Base-by-base conservation (phyloP, 2,888 invertebrate genomes). In the Tachina fera region DNA sequence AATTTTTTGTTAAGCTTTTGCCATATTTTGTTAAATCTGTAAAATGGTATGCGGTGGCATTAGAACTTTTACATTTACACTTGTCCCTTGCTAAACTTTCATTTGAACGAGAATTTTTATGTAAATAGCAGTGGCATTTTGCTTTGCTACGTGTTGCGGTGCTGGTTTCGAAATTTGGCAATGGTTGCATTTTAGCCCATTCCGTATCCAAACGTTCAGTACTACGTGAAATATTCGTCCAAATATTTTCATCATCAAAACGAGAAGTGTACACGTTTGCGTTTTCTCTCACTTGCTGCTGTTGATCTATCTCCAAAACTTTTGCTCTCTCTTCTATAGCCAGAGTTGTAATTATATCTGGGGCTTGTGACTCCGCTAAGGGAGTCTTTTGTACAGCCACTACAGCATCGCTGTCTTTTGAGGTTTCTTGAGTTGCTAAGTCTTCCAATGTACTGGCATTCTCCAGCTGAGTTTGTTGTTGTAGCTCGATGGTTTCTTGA, bases 151-250 rank as follows among this genome's bases (percentile, higher is more conserved):
- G 58, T 77, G 65, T 49, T 75, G 74, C 72, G 87, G 22, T 76
- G 88, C 22, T 68, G 79, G 87, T 84, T 16, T 87, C 79, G 51
- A 89, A 16, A 71, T 88, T 89, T 13, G 91, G 90, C 81, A 91
- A 63, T 49, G 91, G 91, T 9, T 89, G 90, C 88, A 91, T 91
- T 88, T 91, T 91, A 58, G 91, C 90, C 88, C 91, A 84, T 81
- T 91, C 89, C 78, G 84, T 83, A 39, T 90, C 88, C 82, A 91
- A 87, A 9, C 91, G 89, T 72, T 90, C 89, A 61, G 91, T 91
- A 84, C 91, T 91, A n/a, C 88, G 89, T 51, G 88, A 91, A 31
- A 91, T 91, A 75, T 91, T 91, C 49, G 87, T 83, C 53, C 90
- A 87, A 45, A 91, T 90, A 82, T 90, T 89, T 78, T 90, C 90